Percentiles rank a stretch among this genome's conserved stretches.
These are phyloP conservation scores for Nemurella pictetii DNA, from an alignment of 2,888 invertebrate species.

Conservation along the genomic window DNA sequence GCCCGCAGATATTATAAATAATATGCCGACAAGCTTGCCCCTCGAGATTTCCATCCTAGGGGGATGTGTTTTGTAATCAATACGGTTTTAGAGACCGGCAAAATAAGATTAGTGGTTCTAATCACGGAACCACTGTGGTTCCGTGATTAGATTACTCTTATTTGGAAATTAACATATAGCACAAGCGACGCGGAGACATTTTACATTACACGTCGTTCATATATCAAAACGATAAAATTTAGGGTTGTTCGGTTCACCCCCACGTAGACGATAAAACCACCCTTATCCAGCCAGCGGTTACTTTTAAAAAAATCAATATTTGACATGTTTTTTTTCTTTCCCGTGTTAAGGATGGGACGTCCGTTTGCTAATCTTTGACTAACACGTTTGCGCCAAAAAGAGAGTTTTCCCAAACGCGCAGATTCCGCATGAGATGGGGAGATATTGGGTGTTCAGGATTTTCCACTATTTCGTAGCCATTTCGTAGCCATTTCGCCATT, in stretches of 20 bases:
- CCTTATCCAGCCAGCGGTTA: not conserved
- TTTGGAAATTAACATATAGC: not conserved
- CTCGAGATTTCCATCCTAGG: not conserved
- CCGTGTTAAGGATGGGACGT: not conserved
- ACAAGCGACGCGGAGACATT: not conserved
- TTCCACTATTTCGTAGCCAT: not conserved
- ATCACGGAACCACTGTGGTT: too few species aligned
- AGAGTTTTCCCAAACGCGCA: not conserved
- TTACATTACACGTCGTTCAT: not conserved
- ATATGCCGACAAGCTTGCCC: too few species aligned
- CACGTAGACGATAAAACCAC: not conserved
- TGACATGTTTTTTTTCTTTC: not conserved
- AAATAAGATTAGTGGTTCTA: not conserved
- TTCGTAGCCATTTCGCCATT: not conserved
- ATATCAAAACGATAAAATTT: not conserved
- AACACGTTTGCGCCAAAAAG: not conserved
- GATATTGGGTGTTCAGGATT: not conserved
- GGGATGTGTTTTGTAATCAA: not conserved
- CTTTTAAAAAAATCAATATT: not conserved
- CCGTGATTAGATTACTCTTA: not conserved
- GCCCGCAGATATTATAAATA: too few species aligned
- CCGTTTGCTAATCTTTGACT: not conserved
- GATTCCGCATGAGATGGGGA: not conserved
- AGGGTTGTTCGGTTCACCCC: not conserved
- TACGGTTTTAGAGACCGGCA: not conserved